Conservation (phyloP, 2,797 vertebrate genomes). For the Hyperoplus lanceolatus region DNA sequence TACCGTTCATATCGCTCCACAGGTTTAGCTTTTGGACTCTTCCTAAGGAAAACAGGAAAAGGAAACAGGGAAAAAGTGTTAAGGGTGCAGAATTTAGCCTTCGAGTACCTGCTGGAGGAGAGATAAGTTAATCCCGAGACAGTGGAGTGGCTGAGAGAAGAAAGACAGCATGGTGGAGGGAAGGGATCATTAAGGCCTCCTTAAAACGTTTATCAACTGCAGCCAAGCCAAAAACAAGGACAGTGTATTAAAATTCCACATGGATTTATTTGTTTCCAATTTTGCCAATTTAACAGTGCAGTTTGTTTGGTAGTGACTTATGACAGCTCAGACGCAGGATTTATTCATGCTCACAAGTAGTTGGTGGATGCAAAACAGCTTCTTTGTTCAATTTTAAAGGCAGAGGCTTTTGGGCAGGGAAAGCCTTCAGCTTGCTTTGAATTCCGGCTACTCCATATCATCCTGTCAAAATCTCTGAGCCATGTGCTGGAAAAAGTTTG, state of each 20-base stretch:
- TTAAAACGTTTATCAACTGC: constrained; percentile 74
- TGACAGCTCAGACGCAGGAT: constrained; percentile 42
- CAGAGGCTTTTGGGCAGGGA: constrained; percentile 79
- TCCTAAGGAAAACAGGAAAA: constrained; percentile 31
- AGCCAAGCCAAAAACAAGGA: constrained; percentile 56
- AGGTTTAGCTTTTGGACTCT: constrained; percentile 53
- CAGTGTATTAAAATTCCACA: constrained; percentile 63
- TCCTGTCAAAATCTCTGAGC: constrained; percentile 42
- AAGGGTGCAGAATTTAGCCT: constrained; percentile 77
- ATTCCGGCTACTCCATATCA: constrained; percentile 44
- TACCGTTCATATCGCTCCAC: constrained; percentile 25
- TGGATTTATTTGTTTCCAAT: constrained; percentile 65
- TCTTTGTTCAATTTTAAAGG: constrained; percentile 76
- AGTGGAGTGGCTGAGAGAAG: constrained; percentile 62
- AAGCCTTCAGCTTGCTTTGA: constrained; percentile 63
- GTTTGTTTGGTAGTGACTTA: constrained; percentile 63
- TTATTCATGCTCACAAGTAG: constrained; percentile 47
- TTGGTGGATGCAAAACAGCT: constrained; percentile 44
- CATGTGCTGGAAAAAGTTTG: constrained; percentile 15
- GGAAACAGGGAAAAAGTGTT: constrained; percentile 65
- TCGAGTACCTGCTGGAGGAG: constrained; percentile 67
- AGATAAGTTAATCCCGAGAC: constrained; percentile 78
- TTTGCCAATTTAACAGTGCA: constrained; percentile 65
- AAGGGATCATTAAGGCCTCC: constrained; percentile 74
- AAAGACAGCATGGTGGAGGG: constrained; percentile 63